These are phyloP conservation scores for Mystacides longicornis DNA, from an alignment of 2,888 invertebrate species.

Conservation along the genomic window DNA sequence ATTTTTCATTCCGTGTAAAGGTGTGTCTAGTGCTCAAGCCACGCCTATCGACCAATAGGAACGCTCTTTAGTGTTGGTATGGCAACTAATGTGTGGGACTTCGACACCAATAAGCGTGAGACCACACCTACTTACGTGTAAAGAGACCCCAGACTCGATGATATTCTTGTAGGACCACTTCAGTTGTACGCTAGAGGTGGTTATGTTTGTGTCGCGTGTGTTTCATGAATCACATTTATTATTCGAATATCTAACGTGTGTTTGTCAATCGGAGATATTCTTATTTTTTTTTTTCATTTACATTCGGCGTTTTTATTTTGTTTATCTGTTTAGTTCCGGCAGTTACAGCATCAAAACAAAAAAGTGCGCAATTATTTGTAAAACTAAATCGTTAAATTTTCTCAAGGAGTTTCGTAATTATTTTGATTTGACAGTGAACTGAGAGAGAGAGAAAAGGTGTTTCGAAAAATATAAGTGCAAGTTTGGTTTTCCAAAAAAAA, in stretches of 20 bases:
- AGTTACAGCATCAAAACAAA: neutral
- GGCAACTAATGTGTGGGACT: conserved; percentile 23
- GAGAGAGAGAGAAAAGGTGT: too few relatives aligned
- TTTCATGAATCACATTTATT: too few relatives aligned
- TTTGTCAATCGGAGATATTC: too few relatives aligned
- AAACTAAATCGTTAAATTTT: too few relatives aligned
- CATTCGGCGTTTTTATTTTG: neutral
- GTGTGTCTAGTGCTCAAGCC: conserved; percentile 4
- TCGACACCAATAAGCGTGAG: conserved; percentile 28
- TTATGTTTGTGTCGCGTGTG: neutral
- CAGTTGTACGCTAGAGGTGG: conserved; percentile 2
- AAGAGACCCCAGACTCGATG: neutral
- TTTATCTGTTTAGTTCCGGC: neutral
- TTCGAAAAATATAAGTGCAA: too few relatives aligned
- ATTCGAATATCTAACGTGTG: neutral
- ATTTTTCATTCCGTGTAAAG: conserved; percentile 1
- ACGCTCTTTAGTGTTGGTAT: conserved; percentile 25
- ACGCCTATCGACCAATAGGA: conserved; percentile 29
- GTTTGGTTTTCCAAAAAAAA: too few relatives aligned
- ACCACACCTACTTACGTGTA: conserved; percentile 26
- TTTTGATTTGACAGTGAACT: too few relatives aligned
- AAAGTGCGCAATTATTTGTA: too few relatives aligned
- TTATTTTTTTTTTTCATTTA: neutral
- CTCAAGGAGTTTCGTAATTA: too few relatives aligned
- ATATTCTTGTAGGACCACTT: neutral